A percentile compares a stretch with the other conserved stretches of the same genome.
Conservation (phyloP, 2,113 vertebrate species). For the Laticauda colubrina region DNA sequence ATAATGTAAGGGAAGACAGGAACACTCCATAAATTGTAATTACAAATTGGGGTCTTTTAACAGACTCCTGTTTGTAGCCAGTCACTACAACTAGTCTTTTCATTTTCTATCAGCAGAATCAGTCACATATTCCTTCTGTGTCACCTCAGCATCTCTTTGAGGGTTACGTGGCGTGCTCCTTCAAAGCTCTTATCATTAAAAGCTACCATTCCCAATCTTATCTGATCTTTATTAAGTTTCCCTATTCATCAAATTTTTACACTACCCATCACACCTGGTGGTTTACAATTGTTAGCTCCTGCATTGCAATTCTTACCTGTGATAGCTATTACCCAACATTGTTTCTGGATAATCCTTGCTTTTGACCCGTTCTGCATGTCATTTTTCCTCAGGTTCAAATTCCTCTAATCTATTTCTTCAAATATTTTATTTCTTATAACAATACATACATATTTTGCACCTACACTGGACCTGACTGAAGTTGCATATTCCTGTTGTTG, state of each 20-base stretch:
- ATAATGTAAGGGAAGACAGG: background rate
- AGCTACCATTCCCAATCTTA: background rate
- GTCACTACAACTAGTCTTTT: background rate
- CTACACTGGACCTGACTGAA: background rate
- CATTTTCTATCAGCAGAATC: background rate
- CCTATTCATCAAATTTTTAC: background rate
- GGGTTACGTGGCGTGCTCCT: background rate
- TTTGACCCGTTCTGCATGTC: background rate
- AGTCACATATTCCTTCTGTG: background rate
- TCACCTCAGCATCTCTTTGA: background rate
- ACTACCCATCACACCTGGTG: background rate
- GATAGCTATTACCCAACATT: background rate
- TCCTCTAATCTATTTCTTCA: background rate
- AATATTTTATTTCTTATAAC: background rate
- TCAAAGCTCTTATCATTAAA: background rate
- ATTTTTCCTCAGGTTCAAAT: background rate
- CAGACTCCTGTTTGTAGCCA: background rate
- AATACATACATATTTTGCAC: background rate
- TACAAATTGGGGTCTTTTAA: background rate
- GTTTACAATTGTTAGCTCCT: background rate
- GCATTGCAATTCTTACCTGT: background rate
- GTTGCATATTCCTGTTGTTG: background rate
- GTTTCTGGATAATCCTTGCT: background rate
- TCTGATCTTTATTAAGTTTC: background rate
- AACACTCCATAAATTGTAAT: background rate